Evolutionary conservation across 1,140 invertebrate genomes (phyloP), one percentile per base, ranked within the genome.

Genomic region (Lucilia cuprina): DNA sequence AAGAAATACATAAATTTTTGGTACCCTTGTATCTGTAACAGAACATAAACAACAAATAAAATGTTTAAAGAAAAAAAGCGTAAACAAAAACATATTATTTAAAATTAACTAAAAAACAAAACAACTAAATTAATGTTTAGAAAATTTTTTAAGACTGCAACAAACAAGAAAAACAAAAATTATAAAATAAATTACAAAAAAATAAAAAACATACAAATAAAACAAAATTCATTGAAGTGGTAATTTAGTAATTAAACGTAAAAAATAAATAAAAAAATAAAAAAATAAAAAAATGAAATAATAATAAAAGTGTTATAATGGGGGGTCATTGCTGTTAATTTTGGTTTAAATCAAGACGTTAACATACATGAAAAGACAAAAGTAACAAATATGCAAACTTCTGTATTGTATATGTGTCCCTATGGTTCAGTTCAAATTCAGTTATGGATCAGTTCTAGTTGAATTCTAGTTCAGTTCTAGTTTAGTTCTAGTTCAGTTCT

Each of bases 131-230:
- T 55, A 65, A 82, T 82, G 55, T 82, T 55, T 55, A 82, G 82
- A 83, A 83, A 65, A 83, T 70, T 83, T 74, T 83, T 83, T 83
- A 83, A 83, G 82, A 70, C 82, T 74, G 50, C 50, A 83, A 83
- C 82, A 83, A 83, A 41, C 25, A 82, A 25, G 25, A 82, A 82
- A 82, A 82, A 50, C 41, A 60, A 82, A 50, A 19, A 55, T n/a
- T 30, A 30, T 14, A 50, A 82, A 82, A 14, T 47, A 41, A 74
- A 83, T 41, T 84, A 84, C 88, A 88, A 30, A 30, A 90, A 88
- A 90, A n/a, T 88, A 90, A 88, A 86, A 90, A 88, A 90, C 88
- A 90, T 88, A 88, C 87, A 88, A 30, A 87, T 47, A 75, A 83
- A 82, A 84, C 88, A 83, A 70, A 89, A 88, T 90, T 90, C 86